A percentile compares a stretch with the other conserved stretches of the same genome.
Conservation (phyloP, 1,140 invertebrate species). For the Drosophila quadrilineata region DNA sequence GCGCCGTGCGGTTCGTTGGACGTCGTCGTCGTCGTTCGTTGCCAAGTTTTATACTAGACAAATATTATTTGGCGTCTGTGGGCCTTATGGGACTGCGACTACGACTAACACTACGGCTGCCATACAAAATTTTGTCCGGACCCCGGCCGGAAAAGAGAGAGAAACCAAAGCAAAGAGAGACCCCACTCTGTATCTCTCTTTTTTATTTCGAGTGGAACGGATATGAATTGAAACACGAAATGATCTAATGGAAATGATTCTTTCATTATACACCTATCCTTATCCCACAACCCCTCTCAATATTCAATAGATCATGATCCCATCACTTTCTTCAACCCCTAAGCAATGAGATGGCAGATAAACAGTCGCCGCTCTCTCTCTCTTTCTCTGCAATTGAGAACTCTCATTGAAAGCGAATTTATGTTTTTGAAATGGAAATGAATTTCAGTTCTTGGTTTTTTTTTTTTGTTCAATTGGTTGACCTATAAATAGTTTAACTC, state of each 20-base stretch:
- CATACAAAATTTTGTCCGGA: conserved; percentile 65
- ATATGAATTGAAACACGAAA: conserved; percentile 45
- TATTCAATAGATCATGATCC: no score
- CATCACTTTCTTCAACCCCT: no score
- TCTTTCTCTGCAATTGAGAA: no score
- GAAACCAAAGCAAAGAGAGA: neutral
- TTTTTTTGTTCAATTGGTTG: conserved; percentile 5
- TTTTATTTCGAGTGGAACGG: no score
- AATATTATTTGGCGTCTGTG: conserved; percentile 62
- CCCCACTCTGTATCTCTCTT: no score
- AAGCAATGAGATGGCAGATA: neutral
- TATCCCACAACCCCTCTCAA: no score
- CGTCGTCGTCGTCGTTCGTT: conserved; percentile 54
- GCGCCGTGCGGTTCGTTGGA: conserved; percentile 45
- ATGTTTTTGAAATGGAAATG: neutral
- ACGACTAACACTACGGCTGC: no score
- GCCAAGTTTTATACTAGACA: conserved; percentile 75
- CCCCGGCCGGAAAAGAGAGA: conserved; percentile 45
- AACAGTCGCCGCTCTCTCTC: conserved; percentile 40
- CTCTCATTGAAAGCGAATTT: conserved; percentile 28
- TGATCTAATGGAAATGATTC: conserved; percentile 8
- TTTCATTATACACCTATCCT: neutral
- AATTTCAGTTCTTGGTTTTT: conserved; percentile 4
- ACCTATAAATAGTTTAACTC: conserved; percentile 34
- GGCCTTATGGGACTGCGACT: conserved; percentile 28